Percentiles rank a stretch among this genome's conserved stretches.
phyloP scores from a whole-genome alignment of 2,797 vertebrate genomes.

The Falco novaeseelandiae region DNA sequence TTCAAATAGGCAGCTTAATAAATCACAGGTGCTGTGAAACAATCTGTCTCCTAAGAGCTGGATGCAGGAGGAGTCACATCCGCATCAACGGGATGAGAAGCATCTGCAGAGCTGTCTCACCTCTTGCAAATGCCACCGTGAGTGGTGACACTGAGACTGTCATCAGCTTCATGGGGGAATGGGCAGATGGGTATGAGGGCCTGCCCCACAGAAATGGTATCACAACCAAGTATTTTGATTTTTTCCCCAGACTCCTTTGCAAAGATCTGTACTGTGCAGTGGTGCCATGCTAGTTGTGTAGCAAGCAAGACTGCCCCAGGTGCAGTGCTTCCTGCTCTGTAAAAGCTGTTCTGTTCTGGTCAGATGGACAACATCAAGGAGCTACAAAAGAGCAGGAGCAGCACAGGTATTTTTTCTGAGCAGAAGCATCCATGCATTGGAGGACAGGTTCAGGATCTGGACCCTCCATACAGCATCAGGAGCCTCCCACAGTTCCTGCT shows the following conservation, averaged over 20 bases:
- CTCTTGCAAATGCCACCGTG: background rate
- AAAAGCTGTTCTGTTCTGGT: background rate
- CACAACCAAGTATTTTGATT: background rate
- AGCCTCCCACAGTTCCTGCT: background rate
- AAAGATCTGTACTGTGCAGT: background rate
- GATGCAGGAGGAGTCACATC: fast-evolving
- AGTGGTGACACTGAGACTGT: background rate
- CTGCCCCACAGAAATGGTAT: background rate
- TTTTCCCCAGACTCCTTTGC: background rate
- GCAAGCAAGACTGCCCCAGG: background rate
- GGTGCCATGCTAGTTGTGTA: background rate
- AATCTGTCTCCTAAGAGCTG: background rate
- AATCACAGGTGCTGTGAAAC: background rate
- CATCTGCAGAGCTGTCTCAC: background rate
- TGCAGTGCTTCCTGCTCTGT: background rate
- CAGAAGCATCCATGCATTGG: background rate
- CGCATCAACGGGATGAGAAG: background rate
- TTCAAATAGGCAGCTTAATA: background rate
- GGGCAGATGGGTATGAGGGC: background rate
- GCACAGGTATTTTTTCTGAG: background rate
- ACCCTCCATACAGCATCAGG: background rate
- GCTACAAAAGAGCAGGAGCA: background rate
- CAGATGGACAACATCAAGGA: background rate
- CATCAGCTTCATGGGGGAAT: background rate
- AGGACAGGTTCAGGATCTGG: background rate